Evolutionary conservation across 1,140 invertebrate genomes (phyloP), one percentile per base, ranked within the genome.

Genomic region (Bombus sibiricus): DNA sequence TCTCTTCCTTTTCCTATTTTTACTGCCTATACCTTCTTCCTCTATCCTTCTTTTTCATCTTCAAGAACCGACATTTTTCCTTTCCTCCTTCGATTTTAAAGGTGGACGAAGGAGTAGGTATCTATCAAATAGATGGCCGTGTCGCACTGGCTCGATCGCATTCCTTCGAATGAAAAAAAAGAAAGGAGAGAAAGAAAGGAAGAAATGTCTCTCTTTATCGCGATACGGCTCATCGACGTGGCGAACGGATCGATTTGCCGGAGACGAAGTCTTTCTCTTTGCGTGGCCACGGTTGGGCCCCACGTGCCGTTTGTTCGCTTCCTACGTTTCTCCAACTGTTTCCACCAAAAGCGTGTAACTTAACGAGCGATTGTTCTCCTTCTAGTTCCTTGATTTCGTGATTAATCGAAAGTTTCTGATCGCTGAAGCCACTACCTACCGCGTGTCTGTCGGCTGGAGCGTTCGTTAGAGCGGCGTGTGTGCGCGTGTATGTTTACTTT

Each of bases 1-100:
- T 77, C 57, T 76, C 72, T 41, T 62, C 79, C 41, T 39, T 85
- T 25, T 41, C 41, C 73, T 62, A 82, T 69, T 71, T 83, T 82
- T 68, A 66, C 57, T 41, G 28, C 13, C 12, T n/a, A 5, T 62
- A 13, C 2, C 53, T 53, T 15, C 37, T 43, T 53, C 3, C 37
- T 32, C 13, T 25, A n/a, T 41, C 12, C 68, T 13, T 41, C 25
- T 13, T 41, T 15, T 25, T 25, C 25, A 22, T 28, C 25, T 5
- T 13, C 39, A 18, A 25, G 66, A 1, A 41, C 10, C 12, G 69
- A 39, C 69, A 8, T 41, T n/a, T n/a, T 43, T 28, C 25, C 25
- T 34, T 22, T 8, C 32, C 66, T 3, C 62, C 12, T 12, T 18
- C 13, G 12, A 5, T 8, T 18, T 25, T 18, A 10, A 37, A 25